Conservation (phyloP, 2,888 invertebrate genomes). For the Labia minor region DNA sequence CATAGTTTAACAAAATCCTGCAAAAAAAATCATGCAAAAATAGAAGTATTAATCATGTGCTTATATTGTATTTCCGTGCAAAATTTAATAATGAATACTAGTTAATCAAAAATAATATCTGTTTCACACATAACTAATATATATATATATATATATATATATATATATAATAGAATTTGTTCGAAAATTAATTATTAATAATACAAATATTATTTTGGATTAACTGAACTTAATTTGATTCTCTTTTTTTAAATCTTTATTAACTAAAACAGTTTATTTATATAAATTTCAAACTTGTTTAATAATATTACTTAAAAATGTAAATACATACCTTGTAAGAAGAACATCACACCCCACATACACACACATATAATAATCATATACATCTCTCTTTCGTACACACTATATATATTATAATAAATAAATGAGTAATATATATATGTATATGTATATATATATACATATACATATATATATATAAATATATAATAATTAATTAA, state of each 20-base stretch:
- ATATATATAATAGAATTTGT: too few relatives aligned
- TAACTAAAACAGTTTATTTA: constrained; percentile 7
- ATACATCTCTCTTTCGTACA: neutral
- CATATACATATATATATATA: neutral
- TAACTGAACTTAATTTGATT: constrained; percentile 13
- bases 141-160: too few relatives aligned
- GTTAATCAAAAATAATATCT: neutral
- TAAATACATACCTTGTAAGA: neutral
- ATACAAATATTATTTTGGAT: neutral
- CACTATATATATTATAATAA: too few relatives aligned
- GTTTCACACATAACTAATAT: too few relatives aligned
- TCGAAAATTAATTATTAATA: too few relatives aligned
- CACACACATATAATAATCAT: too few relatives aligned
- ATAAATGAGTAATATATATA: too few relatives aligned
- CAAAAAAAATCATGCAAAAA: constrained; percentile 8
- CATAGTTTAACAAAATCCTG: constrained; percentile 1
- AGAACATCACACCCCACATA: neutral
- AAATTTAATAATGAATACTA: constrained; percentile 2
- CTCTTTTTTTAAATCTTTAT: neutral
- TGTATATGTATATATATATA: neutral
- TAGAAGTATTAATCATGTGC: constrained; percentile 13
- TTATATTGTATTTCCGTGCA: constrained; percentile 13
- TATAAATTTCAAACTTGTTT: neutral
- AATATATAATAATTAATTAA: neutral
- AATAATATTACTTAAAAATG: neutral